phyloP scores from a whole-genome alignment of 2,888 invertebrate species.

The Monoplex corrugatus region DNA sequence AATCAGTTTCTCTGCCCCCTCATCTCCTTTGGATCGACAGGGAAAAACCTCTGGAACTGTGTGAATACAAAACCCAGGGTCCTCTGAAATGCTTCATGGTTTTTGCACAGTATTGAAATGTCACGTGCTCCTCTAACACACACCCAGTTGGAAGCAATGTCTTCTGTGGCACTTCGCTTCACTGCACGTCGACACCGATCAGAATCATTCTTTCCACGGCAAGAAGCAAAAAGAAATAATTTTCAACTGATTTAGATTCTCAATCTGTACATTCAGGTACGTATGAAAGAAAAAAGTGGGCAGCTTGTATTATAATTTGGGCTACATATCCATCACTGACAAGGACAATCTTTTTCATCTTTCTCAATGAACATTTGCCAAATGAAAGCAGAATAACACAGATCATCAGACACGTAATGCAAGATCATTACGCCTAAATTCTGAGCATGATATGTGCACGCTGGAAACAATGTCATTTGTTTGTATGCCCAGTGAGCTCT shows the following conservation, averaged over 20 bases:
- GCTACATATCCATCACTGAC: slow-evolving; percentile 42
- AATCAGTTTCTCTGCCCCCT: neutral
- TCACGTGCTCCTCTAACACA: neutral
- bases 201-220: slow-evolving; percentile 31
- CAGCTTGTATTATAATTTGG: slow-evolving; percentile 31
- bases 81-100: neutral
- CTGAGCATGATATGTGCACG: slow-evolving; percentile 15
- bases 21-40: neutral
- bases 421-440: neutral
- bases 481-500: slow-evolving; percentile 41
- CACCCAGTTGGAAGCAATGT: neutral
- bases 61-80: neutral
- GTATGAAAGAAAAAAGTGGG: slow-evolving; percentile 8
- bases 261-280: neutral
- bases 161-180: slow-evolving; percentile 10
- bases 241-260: neutral
- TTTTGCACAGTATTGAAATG: neutral
- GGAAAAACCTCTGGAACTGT: neutral
- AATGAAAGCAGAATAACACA: neutral
- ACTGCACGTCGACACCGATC: slow-evolving; percentile 21
- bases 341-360: slow-evolving; percentile 26
- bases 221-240: slow-evolving; percentile 15
- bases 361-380: neutral
- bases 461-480: slow-evolving; percentile 42
- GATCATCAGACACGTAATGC: slow-evolving; percentile 24